Percentiles rank a stretch among this genome's conserved stretches.
phyloP scores from a whole-genome alignment of 2,113 vertebrate genomes.

The Crotalus viridis region DNA sequence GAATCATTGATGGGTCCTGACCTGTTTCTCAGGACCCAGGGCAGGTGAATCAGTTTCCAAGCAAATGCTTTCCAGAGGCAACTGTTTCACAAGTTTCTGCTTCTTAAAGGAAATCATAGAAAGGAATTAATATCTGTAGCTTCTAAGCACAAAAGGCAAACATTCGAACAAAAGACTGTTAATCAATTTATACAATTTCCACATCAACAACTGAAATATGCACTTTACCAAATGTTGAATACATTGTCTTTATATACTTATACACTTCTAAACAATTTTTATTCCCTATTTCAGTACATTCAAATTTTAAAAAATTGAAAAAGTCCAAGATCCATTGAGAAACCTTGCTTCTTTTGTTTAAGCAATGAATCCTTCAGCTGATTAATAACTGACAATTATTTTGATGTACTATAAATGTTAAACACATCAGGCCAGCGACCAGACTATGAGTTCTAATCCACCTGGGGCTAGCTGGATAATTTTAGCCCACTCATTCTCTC shows the following conservation, averaged over 20 bases:
- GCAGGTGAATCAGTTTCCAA: constrained; percentile 94
- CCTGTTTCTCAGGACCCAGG: constrained; percentile 92
- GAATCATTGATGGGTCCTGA: constrained; percentile 47
- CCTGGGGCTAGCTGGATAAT: not conserved
- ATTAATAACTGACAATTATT: not conserved
- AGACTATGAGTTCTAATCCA: not conserved
- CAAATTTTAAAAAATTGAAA: not conserved
- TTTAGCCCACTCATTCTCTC: not conserved
- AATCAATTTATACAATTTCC: not conserved
- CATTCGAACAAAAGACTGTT: not conserved
- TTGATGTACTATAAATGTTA: not conserved
- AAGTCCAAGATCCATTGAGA: not conserved
- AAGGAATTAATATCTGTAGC: constrained; percentile 21
- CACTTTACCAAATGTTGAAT: not conserved
- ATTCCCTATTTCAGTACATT: not conserved
- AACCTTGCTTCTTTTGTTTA: not conserved
- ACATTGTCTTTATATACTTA: not conserved
- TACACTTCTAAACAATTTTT: not conserved
- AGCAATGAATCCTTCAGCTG: not conserved
- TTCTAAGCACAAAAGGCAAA: not conserved
- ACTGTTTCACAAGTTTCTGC: constrained; percentile 93
- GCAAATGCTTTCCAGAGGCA: constrained; percentile 90
- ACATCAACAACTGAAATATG: not conserved
- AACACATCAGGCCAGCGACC: not conserved
- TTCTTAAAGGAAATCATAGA: constrained; percentile 81